phyloP scores from a whole-genome alignment of 2,888 invertebrate species.

The Lasioglossum pauxillum region DNA sequence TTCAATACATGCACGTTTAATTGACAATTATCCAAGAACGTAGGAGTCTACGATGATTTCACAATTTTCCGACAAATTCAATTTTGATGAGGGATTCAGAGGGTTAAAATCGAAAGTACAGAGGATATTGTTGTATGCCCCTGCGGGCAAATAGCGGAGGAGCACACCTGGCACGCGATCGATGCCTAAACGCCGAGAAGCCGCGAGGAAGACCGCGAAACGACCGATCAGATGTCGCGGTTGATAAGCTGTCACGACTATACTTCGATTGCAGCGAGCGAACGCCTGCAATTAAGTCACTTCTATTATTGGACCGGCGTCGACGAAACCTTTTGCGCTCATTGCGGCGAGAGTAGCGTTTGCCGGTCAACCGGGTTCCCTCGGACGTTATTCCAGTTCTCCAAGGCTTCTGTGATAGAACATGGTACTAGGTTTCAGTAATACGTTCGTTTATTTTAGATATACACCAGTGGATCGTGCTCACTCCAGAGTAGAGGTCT shows the following conservation, averaged over 20 bases:
- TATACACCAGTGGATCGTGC: not conserved
- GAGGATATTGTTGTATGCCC: not conserved
- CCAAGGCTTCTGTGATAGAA: not conserved
- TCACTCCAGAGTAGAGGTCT: not conserved
- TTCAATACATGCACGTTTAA: not conserved
- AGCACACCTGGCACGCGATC: not conserved
- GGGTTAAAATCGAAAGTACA: not conserved
- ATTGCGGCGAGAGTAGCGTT: constrained; percentile 1
- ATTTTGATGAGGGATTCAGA: not conserved
- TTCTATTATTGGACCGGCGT: constrained; percentile 18
- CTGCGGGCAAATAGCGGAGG: not conserved
- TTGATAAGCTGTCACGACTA: constrained; percentile 4
- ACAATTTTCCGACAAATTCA: no score
- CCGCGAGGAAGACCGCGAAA: not conserved
- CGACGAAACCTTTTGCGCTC: constrained; percentile 17
- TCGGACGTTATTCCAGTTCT: constrained; percentile 5
- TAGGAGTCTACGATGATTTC: no score
- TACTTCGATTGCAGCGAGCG: constrained; percentile 8
- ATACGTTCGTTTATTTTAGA: not conserved
- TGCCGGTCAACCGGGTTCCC: not conserved
- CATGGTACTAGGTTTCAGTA: not conserved
- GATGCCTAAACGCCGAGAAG: not conserved
- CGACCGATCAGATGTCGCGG: constrained; percentile 3
- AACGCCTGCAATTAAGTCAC: constrained; percentile 11
- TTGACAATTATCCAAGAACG: no score